Conservation (phyloP, 2,888 invertebrate genomes). For the Bimastos eiseni region DNA sequence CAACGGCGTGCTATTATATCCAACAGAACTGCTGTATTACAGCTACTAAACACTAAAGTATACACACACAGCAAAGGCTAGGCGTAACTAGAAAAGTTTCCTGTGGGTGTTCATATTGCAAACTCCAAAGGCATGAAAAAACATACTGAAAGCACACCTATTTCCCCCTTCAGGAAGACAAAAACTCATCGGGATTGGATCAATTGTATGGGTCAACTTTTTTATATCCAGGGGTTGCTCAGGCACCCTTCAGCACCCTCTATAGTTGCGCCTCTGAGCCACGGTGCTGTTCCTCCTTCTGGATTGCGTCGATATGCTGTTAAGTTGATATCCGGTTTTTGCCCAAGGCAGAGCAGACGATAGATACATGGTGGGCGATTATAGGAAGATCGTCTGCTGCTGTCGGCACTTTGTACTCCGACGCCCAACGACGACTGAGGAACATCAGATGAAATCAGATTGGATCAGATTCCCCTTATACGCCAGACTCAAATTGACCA, state of each 20-base stretch:
- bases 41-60: neutral
- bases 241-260: too few species aligned
- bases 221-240: too few species aligned
- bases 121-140: too few species aligned
- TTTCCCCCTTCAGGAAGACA: too few species aligned
- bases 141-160: too few species aligned
- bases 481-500: neutral
- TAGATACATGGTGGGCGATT: conserved; percentile 13
- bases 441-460: neutral
- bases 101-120: too few species aligned
- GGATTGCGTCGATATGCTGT: neutral
- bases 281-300: neutral
- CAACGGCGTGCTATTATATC: neutral
- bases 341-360: neutral
- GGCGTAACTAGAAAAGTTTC: too few species aligned
- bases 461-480: neutral
- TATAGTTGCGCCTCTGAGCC: too few species aligned
- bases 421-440: neutral
- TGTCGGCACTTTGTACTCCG: neutral
- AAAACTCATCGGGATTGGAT: too few species aligned
- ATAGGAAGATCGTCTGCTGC: neutral
- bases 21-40: neutral
- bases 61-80: too few species aligned
- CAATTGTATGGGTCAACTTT: too few species aligned
- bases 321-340: neutral